These are phyloP conservation scores for Antechinus stuartii DNA, from an alignment of 2,113 vertebrate genomes.

Conservation along the genomic window DNA sequence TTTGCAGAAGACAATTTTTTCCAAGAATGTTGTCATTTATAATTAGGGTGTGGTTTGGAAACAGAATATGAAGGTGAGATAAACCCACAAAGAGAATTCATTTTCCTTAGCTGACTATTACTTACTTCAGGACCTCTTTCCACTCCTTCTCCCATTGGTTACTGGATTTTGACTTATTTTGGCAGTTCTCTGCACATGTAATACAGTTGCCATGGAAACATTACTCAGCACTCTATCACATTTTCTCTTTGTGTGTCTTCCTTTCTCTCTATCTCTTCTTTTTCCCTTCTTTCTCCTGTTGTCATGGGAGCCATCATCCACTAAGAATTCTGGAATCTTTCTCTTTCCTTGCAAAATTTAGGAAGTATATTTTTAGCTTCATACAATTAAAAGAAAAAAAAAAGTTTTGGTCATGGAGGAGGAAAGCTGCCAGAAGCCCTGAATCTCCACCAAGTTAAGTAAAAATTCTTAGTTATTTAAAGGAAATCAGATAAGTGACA, in stretches of 20 bases:
- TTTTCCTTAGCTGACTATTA: slow-evolving; percentile 58
- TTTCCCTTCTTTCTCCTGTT: slow-evolving; percentile 77
- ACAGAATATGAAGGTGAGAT: slow-evolving; percentile 18
- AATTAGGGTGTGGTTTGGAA: slow-evolving; percentile 41
- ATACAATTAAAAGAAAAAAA: slow-evolving; percentile 47
- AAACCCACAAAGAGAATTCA: slow-evolving; percentile 36
- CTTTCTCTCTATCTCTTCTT: slow-evolving; percentile 56
- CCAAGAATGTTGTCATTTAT: slow-evolving; percentile 14
- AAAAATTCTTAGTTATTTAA: slow-evolving; percentile 48
- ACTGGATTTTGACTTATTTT: slow-evolving; percentile 83
- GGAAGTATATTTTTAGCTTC: slow-evolving; percentile 57
- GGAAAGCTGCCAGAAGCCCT: slow-evolving; percentile 43
- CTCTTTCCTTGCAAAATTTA: slow-evolving; percentile 17
- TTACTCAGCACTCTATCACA: slow-evolving; percentile 73
- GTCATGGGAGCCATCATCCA: slow-evolving; percentile 81
- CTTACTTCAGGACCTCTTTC: slow-evolving; percentile 57
- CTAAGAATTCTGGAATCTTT: slow-evolving; percentile 70
- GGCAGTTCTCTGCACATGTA: slow-evolving; percentile 79
- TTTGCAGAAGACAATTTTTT: slow-evolving; percentile 12
- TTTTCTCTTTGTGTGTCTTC: slow-evolving; percentile 63
- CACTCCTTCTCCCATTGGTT: slow-evolving; percentile 69
- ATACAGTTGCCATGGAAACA: slow-evolving; percentile 85
- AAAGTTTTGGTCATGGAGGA: slow-evolving; percentile 10
- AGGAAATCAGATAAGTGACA: slow-evolving; percentile 50
- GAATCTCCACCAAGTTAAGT: slow-evolving; percentile 43